Evolutionary conservation across 2,797 vertebrate genomes (phyloP), one percentile per base, ranked within the genome.

Genomic region (Phoxinus dragarum): DNA sequence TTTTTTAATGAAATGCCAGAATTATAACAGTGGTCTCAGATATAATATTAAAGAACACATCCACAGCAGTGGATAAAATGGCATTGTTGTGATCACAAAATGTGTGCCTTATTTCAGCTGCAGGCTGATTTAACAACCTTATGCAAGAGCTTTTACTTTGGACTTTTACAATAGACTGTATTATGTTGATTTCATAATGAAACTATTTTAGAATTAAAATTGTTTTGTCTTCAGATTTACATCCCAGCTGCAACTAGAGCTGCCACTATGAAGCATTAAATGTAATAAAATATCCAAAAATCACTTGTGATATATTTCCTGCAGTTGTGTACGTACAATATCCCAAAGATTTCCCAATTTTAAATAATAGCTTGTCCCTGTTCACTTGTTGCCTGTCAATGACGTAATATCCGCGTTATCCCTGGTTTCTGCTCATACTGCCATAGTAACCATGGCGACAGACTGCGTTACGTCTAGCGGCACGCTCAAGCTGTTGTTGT

Each of bases 101-200:
- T 67, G 19, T 49, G 66, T 52, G 59, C 56, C 42, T 31, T 31
- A 16, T 64, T 67, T 77, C 10, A 69, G 68, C 68, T 56, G 23
- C 6, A 34, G 76, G 1, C 61, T 56, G 64, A 84, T 71, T 81
- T 64, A 76, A 74, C 21, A 36, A 19, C 14, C 21, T 84, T 87
- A 75, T 38, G 81, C 31, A 80, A 83, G 16, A 80, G 36, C 34
- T 36, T 83, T 59, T 84, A 81, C 38, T 77, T 59, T 68, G 34
- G 74, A 44, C 49, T 78, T 84, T 84, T 59, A 59, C 56, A 84
- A 71, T 34, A 7, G n/a, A 59, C 38, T 59, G 23, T 31, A 56
- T 77, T 54, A 78, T 68, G 44, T 38, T 54, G 44, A 68, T 69
- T 69, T 68, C 79, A 52, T 69, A 36, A 80, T 80, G 64, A 40